A percentile compares a stretch with the other conserved stretches of the same genome.
These are phyloP conservation scores for Ostrea denselamellosa DNA, from an alignment of 1,140 invertebrate genomes.

Conservation along the genomic window DNA sequence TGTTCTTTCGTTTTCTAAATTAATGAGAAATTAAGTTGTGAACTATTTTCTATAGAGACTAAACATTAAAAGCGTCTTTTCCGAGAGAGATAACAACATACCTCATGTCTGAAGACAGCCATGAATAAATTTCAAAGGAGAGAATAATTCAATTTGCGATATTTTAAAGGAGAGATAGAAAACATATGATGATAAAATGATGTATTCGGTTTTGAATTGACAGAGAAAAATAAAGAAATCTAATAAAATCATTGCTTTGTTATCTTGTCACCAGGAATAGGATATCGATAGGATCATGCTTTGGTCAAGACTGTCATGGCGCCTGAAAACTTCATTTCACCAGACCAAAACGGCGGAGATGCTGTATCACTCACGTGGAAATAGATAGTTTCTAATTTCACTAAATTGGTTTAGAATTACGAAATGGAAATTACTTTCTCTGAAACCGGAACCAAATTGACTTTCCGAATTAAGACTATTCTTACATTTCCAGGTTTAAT, in stretches of 20 bases:
- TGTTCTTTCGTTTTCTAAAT: too few relatives aligned
- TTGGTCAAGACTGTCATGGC: background rate
- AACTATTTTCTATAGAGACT: background rate
- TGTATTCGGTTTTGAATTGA: background rate
- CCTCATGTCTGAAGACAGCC: background rate
- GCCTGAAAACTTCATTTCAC: background rate
- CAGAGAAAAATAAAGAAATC: background rate
- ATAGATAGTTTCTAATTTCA: background rate
- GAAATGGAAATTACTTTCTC: background rate
- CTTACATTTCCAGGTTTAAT: background rate
- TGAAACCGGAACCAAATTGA: background rate
- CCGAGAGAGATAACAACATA: background rate
- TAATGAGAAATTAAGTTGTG: background rate
- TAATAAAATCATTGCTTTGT: slow-evolving; percentile 1
- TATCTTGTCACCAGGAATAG: background rate
- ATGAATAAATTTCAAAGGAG: background rate
- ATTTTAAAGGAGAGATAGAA: background rate
- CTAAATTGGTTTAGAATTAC: background rate
- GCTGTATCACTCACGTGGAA: background rate
- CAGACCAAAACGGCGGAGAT: background rate
- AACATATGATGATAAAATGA: background rate
- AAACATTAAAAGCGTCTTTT: background rate
- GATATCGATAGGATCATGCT: background rate
- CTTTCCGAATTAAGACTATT: background rate
- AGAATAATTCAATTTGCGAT: slow-evolving; percentile 13